phyloP scores from a whole-genome alignment of 2,797 vertebrate genomes.

The Heteromormyrus szaboi region DNA sequence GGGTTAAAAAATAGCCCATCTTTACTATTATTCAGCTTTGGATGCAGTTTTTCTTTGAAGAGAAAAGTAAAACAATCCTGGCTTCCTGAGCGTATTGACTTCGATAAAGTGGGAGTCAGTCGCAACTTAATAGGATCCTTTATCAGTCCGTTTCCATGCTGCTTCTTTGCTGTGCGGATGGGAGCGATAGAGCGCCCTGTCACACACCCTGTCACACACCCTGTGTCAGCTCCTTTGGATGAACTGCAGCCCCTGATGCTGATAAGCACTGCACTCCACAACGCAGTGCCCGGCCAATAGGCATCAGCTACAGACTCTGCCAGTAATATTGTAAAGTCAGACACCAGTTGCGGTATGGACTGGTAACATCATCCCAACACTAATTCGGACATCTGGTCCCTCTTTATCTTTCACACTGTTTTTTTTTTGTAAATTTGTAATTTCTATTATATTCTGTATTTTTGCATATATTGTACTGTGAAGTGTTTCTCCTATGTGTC shows the following conservation, averaged over 20 bases:
- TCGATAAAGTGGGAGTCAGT: neutral
- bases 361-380: neutral
- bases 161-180: neutral
- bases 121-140: conserved; percentile 2
- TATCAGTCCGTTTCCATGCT: neutral
- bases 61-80: neutral
- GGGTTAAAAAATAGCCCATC: neutral
- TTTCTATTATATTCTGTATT: neutral
- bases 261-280: neutral
- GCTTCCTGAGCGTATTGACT: neutral
- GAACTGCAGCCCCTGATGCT: neutral
- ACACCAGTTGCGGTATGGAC: neutral
- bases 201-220: neutral
- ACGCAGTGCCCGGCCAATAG: neutral
- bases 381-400: neutral
- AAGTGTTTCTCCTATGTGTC: neutral
- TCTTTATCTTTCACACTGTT: neutral
- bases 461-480: neutral
- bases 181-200: neutral
- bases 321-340: neutral
- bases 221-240: neutral
- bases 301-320: neutral
- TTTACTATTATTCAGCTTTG: neutral
- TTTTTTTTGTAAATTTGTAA: neutral
- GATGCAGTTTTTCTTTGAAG: neutral